Percentiles rank a stretch among this genome's conserved stretches.
These are phyloP conservation scores for Hylyphantes graminicola DNA, from an alignment of 1,140 invertebrate species.

Conservation along the genomic window DNA sequence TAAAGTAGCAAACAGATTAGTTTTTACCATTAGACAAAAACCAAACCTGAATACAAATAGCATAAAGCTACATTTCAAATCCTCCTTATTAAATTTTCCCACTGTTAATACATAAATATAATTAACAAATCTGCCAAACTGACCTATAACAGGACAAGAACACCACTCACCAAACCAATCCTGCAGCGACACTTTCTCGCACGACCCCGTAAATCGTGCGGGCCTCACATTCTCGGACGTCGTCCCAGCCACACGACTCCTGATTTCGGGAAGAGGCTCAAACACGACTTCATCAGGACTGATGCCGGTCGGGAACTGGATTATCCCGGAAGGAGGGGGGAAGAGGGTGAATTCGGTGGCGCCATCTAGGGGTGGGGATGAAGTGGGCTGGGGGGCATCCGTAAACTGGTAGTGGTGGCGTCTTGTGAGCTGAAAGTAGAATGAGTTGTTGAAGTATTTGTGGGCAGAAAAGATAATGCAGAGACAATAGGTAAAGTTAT, in stretches of 20 bases:
- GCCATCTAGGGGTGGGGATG: constrained; percentile 23
- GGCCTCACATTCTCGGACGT: constrained; percentile 24
- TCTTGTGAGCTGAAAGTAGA: constrained; percentile 32
- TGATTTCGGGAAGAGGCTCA: constrained; percentile 58
- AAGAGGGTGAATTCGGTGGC: constrained; percentile 55
- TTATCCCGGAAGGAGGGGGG: constrained; percentile 40
- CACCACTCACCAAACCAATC: constrained; percentile 54
- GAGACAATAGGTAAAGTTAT: too few species aligned
- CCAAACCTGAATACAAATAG: too few species aligned
- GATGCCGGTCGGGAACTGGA: constrained; percentile 31
- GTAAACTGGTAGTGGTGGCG: constrained; percentile 33
- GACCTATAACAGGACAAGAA: too few species aligned
- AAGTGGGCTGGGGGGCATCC: background rate
- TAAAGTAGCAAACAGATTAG: too few species aligned
- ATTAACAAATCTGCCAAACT: too few species aligned
- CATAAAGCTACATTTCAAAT: too few species aligned
- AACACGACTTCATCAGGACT: constrained; percentile 52
- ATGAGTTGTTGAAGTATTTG: too few species aligned
- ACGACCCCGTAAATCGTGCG: constrained; percentile 44
- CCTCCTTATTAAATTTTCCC: too few species aligned
- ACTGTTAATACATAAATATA: too few species aligned
- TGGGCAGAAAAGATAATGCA: too few species aligned
- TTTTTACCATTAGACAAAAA: too few species aligned
- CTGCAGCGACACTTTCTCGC: constrained; percentile 46
- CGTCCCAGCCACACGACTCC: constrained; percentile 1